Conservation (phyloP, 1,140 invertebrate genomes). For the Temnothorax nylanderi region DNA sequence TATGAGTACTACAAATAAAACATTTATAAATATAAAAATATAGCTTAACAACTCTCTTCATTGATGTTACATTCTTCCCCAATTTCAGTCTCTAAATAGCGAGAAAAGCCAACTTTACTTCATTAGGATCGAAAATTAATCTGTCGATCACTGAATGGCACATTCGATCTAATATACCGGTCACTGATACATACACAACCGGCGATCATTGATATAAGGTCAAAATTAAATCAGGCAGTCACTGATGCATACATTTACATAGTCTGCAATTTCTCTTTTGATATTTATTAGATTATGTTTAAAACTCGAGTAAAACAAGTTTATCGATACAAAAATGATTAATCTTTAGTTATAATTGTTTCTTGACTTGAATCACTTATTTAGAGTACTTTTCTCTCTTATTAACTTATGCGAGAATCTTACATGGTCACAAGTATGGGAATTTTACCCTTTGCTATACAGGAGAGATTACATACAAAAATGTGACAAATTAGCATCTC, state of each 20-base stretch:
- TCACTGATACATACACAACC: background rate
- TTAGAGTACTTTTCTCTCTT: no score
- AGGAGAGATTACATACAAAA: no score
- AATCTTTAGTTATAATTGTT: no score
- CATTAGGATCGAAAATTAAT: background rate
- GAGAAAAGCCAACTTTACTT: background rate
- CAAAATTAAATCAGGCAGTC: slow-evolving; percentile 11
- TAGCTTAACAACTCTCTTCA: background rate
- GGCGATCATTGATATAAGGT: background rate
- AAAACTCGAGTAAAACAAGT: no score
- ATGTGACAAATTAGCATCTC: no score
- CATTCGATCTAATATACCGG: background rate
- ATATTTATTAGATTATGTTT: no score
- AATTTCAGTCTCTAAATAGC: background rate
- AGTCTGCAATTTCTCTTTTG: background rate
- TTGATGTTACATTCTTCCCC: background rate
- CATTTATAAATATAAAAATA: no score
- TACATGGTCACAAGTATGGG: no score
- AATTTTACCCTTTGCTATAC: no score
- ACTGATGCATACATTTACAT: slow-evolving; percentile 23
- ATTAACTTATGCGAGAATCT: no score
- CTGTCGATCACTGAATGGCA: background rate
- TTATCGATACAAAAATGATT: no score
- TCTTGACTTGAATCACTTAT: no score
- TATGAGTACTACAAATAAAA: background rate